Conservation (phyloP, 2,113 vertebrate species). For the Amazona vittata region DNA sequence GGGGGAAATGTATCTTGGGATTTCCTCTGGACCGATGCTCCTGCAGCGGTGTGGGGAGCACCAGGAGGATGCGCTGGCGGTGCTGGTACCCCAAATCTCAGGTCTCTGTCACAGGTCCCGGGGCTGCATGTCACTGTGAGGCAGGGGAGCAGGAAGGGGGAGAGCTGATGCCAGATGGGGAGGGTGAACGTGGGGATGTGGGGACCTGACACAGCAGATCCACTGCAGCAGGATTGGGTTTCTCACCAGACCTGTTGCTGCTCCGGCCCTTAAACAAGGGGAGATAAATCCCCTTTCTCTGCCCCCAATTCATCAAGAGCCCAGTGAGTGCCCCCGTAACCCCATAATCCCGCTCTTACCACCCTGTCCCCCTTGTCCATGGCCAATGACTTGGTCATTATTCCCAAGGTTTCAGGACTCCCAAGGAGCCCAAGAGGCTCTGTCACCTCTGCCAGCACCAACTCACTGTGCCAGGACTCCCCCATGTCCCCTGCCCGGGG, state of each 20-base stretch:
- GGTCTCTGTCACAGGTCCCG: not conserved
- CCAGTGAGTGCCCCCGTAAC: not conserved
- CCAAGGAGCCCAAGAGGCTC: not conserved
- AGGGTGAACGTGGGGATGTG: not conserved
- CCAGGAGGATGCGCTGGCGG: not conserved
- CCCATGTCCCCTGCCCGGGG: not conserved
- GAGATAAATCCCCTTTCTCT: not conserved
- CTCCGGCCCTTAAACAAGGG: not conserved
- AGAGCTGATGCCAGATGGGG: not conserved
- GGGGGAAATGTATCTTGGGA: not conserved
- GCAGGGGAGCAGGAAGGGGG: not conserved
- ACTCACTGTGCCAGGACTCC: rapidly evolving
- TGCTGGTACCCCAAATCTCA: not conserved
- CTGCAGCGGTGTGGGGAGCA: rapidly evolving
- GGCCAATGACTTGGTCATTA: not conserved
- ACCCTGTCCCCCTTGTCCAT: rapidly evolving
- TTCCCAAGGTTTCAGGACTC: not conserved
- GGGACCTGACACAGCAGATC: not conserved
- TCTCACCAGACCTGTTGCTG: not conserved
- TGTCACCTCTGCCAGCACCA: not conserved
- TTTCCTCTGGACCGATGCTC: rapidly evolving
- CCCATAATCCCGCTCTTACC: rapidly evolving
- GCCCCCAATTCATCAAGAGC: not conserved
- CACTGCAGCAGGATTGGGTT: not conserved
- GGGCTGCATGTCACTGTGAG: rapidly evolving